phyloP scores from a whole-genome alignment of 2,888 invertebrate genomes.

The Cordilura impudica region DNA sequence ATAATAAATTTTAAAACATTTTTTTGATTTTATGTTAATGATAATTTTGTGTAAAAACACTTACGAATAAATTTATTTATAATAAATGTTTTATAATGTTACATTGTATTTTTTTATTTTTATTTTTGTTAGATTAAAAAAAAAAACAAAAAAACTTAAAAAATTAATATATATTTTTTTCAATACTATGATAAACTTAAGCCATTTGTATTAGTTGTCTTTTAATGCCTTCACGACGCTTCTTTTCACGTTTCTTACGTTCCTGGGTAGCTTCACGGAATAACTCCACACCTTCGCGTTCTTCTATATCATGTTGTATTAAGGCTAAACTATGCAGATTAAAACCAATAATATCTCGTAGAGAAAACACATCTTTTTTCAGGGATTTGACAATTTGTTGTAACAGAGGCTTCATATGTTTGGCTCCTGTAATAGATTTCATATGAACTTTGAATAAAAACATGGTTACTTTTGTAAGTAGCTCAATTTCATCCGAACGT shows the following conservation, averaged over 20 bases:
- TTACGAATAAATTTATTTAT: constrained; percentile 26
- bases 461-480: constrained; percentile 86
- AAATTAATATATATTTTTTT: constrained; percentile 8
- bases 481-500: constrained; percentile 85
- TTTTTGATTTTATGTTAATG: background rate
- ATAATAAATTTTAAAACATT: too few species aligned
- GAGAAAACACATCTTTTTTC: constrained; percentile 68
- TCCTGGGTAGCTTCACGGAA: constrained; percentile 87
- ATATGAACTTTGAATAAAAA: constrained; percentile 88
- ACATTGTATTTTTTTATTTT: constrained; percentile 48
- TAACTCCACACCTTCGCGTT: constrained; percentile 85
- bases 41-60: background rate
- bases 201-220: constrained; percentile 71
- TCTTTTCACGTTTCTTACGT: constrained; percentile 82
- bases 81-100: constrained; percentile 61
- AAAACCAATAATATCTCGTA: constrained; percentile 89
- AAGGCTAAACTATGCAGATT: constrained; percentile 90
- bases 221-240: constrained; percentile 70
- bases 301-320: constrained; percentile 87
- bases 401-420: constrained; percentile 80
- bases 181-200: constrained; percentile 13
- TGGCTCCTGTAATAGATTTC: constrained; percentile 87
- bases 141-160: background rate
- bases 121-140: constrained; percentile 23
- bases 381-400: constrained; percentile 70